Conservation (phyloP, 2,888 invertebrate genomes). For the Meloe dianella region DNA sequence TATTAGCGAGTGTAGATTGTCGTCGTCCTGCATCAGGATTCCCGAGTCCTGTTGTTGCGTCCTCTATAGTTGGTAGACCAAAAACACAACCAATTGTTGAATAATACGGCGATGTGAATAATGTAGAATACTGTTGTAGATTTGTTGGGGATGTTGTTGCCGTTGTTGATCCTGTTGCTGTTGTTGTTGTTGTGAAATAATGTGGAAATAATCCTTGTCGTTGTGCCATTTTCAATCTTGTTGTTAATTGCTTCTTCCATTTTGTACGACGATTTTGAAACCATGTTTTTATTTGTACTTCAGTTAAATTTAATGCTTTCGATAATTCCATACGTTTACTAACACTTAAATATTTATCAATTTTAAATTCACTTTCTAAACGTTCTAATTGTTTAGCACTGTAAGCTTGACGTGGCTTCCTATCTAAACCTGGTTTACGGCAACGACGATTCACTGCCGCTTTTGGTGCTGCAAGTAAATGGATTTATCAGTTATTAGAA, state of each 20-base stretch:
- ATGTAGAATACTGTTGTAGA: slow-evolving; percentile 66
- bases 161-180: slow-evolving; percentile 55
- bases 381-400: slow-evolving; percentile 92
- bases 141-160: slow-evolving; percentile 56
- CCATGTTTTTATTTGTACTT: slow-evolving; percentile 97
- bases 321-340: slow-evolving; percentile 94
- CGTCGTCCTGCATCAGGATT: slow-evolving; percentile 23
- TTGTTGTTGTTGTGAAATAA: slow-evolving; percentile 65
- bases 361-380: slow-evolving; percentile 92
- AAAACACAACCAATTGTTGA: slow-evolving; percentile 68
- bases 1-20: slow-evolving; percentile 11
- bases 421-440: slow-evolving; percentile 85
- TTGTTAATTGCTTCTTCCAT: slow-evolving; percentile 96
- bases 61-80: slow-evolving; percentile 62
- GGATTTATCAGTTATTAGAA: neutral
- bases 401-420: slow-evolving; percentile 96
- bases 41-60: slow-evolving; percentile 39
- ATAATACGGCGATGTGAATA: slow-evolving; percentile 68
- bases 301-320: slow-evolving; percentile 84
- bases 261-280: slow-evolving; percentile 95
- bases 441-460: slow-evolving; percentile 75
- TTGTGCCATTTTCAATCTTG: slow-evolving; percentile 86
- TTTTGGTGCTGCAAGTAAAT: slow-evolving; percentile 72
- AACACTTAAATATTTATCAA: slow-evolving; percentile 95
- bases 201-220: slow-evolving; percentile 79